Percentiles rank a stretch among this genome's conserved stretches.
These are phyloP conservation scores for Alloscopus bannaensis DNA, from an alignment of 2,888 invertebrate species.

Conservation along the genomic window DNA sequence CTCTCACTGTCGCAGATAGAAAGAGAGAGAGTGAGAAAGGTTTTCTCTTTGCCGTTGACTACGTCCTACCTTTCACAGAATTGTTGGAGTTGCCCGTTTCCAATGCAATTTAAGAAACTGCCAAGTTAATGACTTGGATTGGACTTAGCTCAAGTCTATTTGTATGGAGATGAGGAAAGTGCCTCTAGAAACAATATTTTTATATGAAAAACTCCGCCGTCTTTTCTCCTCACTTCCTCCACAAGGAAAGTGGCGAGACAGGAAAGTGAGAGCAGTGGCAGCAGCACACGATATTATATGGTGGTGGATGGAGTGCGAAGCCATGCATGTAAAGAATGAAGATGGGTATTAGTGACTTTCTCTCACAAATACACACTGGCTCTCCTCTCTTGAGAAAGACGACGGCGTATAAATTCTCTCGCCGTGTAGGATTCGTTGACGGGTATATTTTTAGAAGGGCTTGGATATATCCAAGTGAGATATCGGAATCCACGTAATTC, in stretches of 20 bases:
- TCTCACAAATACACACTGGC: background rate
- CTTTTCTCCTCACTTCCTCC: conserved; percentile 10
- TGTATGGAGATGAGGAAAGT: conserved; percentile 65
- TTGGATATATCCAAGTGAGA: no score
- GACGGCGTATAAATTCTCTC: no score
- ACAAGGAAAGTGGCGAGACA: background rate
- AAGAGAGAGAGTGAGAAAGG: background rate
- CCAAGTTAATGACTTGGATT: conserved; percentile 66
- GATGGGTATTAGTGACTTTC: conserved; percentile 17
- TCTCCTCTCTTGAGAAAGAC: no score
- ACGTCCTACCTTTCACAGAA: conserved; percentile 1
- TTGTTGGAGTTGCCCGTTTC: no score
- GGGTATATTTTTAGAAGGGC: no score
- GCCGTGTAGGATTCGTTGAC: no score
- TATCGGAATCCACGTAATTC: no score
- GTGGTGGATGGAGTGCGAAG: conserved; percentile 15
- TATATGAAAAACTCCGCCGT: conserved; percentile 24
- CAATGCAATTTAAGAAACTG: conserved; percentile 57
- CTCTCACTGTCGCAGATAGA: no score
- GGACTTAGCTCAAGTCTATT: conserved; percentile 61
- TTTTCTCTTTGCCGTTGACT: background rate
- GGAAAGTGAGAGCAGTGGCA: background rate
- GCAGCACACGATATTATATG: background rate
- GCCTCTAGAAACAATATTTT: conserved; percentile 62
- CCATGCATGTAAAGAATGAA: conserved; percentile 57